Evolutionary conservation across 2,113 vertebrate species (phyloP).

Genomic region (Catharus fuscescens): DNA sequence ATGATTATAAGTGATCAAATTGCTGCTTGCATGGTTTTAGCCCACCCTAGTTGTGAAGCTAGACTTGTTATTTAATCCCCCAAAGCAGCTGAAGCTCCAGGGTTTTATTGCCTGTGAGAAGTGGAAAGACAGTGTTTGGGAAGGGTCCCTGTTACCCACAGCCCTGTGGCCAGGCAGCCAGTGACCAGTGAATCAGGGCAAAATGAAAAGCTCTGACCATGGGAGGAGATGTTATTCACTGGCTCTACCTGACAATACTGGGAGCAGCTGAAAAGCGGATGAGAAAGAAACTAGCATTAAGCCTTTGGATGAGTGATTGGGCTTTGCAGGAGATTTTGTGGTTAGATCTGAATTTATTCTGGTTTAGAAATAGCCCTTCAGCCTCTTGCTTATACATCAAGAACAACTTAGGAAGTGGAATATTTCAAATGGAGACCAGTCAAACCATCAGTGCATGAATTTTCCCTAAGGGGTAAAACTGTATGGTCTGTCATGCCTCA

Average conservation of each 20-base stretch:
- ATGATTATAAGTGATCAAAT: neutral
- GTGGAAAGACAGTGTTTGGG: neutral
- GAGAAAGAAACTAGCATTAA: neutral
- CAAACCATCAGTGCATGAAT: neutral
- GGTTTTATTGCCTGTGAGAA: neutral
- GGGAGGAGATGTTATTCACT: neutral
- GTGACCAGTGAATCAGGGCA: neutral
- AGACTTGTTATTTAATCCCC: neutral
- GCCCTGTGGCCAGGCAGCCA: neutral
- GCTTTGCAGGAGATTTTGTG: neutral
- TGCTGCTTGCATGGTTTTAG: neutral
- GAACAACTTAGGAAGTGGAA: neutral
- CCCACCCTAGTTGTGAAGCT: neutral
- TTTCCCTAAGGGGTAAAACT: neutral
- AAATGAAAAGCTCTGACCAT: neutral
- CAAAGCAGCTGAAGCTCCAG: neutral
- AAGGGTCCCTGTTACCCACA: accelerated
- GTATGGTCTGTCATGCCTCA: neutral
- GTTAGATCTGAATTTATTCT: neutral
- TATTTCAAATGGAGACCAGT: neutral
- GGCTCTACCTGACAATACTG: neutral
- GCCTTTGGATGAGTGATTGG: neutral
- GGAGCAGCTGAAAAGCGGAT: neutral
- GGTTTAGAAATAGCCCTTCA: neutral
- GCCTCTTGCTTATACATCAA: neutral